Base-by-base conservation (phyloP, 2,113 vertebrate genomes). In the Elanus axillaris region DNA sequence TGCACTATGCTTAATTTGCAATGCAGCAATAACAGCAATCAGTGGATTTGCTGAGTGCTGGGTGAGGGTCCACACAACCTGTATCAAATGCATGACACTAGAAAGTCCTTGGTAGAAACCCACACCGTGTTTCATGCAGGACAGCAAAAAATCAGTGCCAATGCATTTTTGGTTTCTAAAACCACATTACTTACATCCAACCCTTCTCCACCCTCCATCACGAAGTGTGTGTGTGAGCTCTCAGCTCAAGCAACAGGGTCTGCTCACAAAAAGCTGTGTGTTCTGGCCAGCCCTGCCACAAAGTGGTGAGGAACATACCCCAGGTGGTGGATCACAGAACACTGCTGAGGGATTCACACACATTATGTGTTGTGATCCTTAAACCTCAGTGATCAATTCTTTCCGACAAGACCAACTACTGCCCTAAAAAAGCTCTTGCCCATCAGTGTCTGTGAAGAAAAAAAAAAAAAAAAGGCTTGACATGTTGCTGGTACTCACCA, bases 401-500 rank as follows among this genome's bases (percentile, higher is more conserved):
- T 85, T 32, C 55, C 50, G 34, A 42, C 16, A 55, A 68, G 23
- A 47, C 18, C 45, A 87, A 23, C 18, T 47, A 26, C 29, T 22
- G 11, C 42, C 31, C 19, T 25, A 15, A 60, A 43, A 62, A 63
- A 72, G 20, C 22, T n/a, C 2, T 31, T 85, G 15, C 15, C 21
- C 40, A 16, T 14, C 42, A 19, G 14, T 7, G 1, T 55, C 11
- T 29, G 23, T 40, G 11, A 27, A 71, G 34, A 6, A 26, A 7
- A 15, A 34, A 55, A 16, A 6, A n/a, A 31, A 19, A 36, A 12
- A 15, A 25, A 66, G 16, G 25, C 23, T 64, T 26, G 40, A 29
- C 3, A 10, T 42, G 32, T 17, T 29, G 12, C 19, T 60, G 73
- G 26, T 60, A 53, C 96, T 97, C 63, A 96, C 96, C 94, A 2